These are phyloP conservation scores for Pycnonotus jocosus DNA, from an alignment of 2,113 vertebrate species.

Conservation along the genomic window DNA sequence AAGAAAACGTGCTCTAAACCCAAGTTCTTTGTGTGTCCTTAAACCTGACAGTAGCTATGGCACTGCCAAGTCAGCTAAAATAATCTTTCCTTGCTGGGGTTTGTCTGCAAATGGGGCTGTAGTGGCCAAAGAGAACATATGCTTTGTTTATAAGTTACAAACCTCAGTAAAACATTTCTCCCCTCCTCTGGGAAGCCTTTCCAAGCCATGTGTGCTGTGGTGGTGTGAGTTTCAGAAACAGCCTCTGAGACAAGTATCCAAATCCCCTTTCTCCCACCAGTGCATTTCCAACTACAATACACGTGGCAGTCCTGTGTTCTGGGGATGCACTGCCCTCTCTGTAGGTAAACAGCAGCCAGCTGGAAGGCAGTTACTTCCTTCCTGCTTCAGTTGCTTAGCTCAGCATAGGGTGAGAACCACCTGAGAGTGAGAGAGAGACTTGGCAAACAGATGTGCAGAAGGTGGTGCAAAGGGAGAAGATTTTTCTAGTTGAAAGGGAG, in stretches of 20 bases:
- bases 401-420: background rate
- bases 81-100: background rate
- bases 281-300: background rate
- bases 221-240: background rate
- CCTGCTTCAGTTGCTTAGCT: background rate
- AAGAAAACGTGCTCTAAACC: background rate
- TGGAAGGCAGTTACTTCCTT: background rate
- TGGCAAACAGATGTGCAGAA: background rate
- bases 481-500: background rate
- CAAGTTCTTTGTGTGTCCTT: background rate
- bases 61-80: background rate
- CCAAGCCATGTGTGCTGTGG: rapidly evolving
- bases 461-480: background rate
- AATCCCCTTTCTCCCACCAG: background rate
- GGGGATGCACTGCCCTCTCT: background rate
- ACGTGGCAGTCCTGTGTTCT: background rate
- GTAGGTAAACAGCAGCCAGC: background rate
- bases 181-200: background rate
- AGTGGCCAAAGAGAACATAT: background rate
- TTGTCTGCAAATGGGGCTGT: background rate
- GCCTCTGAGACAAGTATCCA: background rate
- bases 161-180: background rate
- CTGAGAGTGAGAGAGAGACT: background rate
- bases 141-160: background rate
- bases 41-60: background rate